phyloP scores from a whole-genome alignment of 2,797 vertebrate genomes.

The Aselliscus stoliczkanus region DNA sequence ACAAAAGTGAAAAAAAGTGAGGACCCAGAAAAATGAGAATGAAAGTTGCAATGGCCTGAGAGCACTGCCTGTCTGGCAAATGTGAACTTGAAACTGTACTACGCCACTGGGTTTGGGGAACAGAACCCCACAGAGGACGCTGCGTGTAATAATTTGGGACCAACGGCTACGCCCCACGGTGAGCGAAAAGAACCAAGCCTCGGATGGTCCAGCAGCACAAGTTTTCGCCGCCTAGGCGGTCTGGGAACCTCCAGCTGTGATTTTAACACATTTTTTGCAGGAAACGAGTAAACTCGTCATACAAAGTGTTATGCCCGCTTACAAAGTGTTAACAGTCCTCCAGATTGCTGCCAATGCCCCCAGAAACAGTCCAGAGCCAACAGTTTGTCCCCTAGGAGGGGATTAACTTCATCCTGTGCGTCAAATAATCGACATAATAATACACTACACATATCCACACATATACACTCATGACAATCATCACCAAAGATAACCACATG shows the following conservation, averaged over 20 bases:
- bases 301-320: too few relatives aligned
- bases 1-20: background rate
- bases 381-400: background rate
- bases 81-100: background rate
- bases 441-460: too few relatives aligned
- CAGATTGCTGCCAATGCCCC: background rate
- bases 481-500: background rate
- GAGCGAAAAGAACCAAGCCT: background rate
- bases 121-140: background rate
- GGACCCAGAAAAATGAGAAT: background rate
- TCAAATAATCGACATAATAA: background rate
- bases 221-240: background rate
- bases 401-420: background rate
- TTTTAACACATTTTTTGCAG: too few relatives aligned
- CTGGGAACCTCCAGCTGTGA: background rate
- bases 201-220: background rate
- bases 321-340: too few relatives aligned
- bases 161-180: background rate
- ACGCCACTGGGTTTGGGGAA: background rate
- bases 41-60: background rate
- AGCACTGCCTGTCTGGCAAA: background rate
- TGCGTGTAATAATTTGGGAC: background rate
- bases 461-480: background rate
- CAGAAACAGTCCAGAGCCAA: background rate
- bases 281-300: too few relatives aligned